Conservation (phyloP, 2,113 vertebrate genomes). For the Sitta europaea region DNA sequence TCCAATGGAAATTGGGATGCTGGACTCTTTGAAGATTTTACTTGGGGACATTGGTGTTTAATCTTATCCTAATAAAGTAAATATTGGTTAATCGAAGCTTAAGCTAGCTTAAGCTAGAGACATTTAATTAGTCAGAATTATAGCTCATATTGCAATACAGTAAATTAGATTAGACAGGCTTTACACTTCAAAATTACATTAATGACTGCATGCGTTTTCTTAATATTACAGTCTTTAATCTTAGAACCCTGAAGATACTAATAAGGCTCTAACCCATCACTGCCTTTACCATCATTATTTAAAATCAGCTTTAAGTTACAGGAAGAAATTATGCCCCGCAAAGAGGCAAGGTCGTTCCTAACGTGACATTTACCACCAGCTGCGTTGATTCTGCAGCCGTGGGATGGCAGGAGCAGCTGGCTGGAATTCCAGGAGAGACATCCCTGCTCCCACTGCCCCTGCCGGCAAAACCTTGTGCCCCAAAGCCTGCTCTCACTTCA, state of each 20-base stretch:
- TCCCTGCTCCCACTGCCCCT: neutral
- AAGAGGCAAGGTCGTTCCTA: neutral
- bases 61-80: slow-evolving; percentile 2
- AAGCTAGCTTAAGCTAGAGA: neutral
- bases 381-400: neutral
- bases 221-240: slow-evolving; percentile 28
- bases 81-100: slow-evolving; percentile 15
- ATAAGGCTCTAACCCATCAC: neutral
- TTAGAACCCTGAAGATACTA: neutral
- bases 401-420: neutral
- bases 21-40: neutral
- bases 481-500: neutral
- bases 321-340: neutral
- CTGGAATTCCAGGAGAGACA: neutral
- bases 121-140: slow-evolving; percentile 39
- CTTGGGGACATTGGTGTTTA: neutral
- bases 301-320: neutral
- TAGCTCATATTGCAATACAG: neutral
- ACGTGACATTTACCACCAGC: neutral
- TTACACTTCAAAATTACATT: slow-evolving; percentile 20
- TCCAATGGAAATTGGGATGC: neutral
- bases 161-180: slow-evolving; percentile 33
- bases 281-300: neutral
- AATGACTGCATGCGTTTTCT: slow-evolving; percentile 4
- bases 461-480: neutral